Conservation (phyloP, 2,888 invertebrate genomes). For the Caenorhabditis panamensis region DNA sequence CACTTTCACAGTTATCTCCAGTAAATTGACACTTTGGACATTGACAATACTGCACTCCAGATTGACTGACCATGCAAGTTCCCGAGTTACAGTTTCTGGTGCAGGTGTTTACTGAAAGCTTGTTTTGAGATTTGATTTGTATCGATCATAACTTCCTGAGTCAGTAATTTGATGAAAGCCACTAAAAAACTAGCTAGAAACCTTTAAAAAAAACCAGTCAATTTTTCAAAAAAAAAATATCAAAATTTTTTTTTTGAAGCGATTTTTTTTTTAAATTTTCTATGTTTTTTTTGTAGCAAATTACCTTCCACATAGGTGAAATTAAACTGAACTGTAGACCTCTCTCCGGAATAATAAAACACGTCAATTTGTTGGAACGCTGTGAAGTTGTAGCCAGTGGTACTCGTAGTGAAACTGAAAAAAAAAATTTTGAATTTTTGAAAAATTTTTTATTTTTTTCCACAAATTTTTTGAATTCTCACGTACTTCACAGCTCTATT, state of each 20-base stretch:
- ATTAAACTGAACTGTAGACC: constrained; percentile 25
- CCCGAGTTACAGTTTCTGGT: constrained; percentile 17
- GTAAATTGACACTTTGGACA: constrained; percentile 27
- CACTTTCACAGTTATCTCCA: constrained; percentile 35
- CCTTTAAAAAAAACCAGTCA: no score
- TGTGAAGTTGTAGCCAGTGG: constrained; percentile 17
- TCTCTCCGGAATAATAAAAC: constrained; percentile 17
- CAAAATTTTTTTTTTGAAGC: no score
- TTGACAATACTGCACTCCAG: constrained; percentile 38
- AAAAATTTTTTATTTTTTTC: not conserved
- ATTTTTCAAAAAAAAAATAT: no score
- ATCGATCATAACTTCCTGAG: no score
- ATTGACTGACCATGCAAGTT: constrained; percentile 31
- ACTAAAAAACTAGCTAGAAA: no score
- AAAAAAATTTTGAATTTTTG: not conserved
- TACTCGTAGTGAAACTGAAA: constrained; percentile 13
- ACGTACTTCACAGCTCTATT: constrained; percentile 13
- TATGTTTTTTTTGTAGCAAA: no score
- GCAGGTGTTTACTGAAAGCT: constrained; percentile 39
- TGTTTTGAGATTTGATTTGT: not conserved
- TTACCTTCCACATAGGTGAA: constrained; percentile 38
- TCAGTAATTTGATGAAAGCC: no score
- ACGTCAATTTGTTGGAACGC: constrained; percentile 38
- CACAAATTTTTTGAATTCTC: no score
- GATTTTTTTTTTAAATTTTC: no score